Base-by-base conservation (phyloP, 2,888 invertebrate species). In the Chymomyza procnemis region DNA sequence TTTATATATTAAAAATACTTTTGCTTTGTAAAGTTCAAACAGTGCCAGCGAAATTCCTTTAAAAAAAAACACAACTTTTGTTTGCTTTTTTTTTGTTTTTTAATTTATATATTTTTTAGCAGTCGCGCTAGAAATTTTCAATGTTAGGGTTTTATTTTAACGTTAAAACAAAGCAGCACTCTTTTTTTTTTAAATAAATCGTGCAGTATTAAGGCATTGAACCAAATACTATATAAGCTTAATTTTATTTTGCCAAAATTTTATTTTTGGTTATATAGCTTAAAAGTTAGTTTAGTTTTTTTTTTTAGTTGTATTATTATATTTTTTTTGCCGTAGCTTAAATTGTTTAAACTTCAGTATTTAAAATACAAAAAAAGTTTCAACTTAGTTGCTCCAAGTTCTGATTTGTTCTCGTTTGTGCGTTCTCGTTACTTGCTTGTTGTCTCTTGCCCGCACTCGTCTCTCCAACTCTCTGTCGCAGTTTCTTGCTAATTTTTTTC, bases 341-440 rank as follows among this genome's bases (percentile, higher is more conserved):
- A 19, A 18, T 34, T 18, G 1, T 48, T 48, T 1, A 16, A 48
- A 48, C n/a, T 50, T 18, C 50, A 19, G 19, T 50, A 50, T 47
- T 47, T 47, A 47, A 6, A 18, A n/a, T 41, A 41, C 34, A 12
- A 41, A 3, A 41, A 41, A 50, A 16, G 16, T 50, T 18, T 16
- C 50, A 18, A 19, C 50, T 50, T 50, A 50, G 50, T 50, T 50
- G 50, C 16, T 50, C 50, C 16, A 18, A 6, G 6, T 19, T 50
- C 50, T 50, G 50, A n/a, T 50, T 50, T 50, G 50, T 50, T 50
- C 50, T 50, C 19, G 50, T 50, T 50, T 50, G 50, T 50, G 50
- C 50, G 50, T 50, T 50, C 14, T 50, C 19, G 50, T 50, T 50
- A 14, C 8, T 50, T 50, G 50, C 50, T 50, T 50, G 50, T 50